phyloP scores from a whole-genome alignment of 2,888 invertebrate species.

The Rhagium mordax region DNA sequence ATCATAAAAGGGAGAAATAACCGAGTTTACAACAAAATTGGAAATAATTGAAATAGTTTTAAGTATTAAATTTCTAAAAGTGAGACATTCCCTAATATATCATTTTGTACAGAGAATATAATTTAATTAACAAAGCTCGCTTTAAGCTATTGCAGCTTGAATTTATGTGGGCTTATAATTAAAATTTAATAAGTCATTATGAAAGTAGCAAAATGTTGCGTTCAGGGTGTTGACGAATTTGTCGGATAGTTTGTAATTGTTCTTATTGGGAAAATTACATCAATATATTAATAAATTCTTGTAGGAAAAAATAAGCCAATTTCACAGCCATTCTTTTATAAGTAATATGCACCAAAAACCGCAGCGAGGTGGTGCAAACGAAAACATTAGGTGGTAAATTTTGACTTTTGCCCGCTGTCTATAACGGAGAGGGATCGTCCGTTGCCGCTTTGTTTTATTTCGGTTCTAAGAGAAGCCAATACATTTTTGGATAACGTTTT shows the following conservation, averaged over 20 bases:
- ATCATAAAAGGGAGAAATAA: constrained; percentile 17
- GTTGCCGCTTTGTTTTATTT: too few species aligned
- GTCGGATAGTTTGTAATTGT: background rate
- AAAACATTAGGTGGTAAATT: too few species aligned
- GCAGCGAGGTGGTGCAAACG: too few species aligned
- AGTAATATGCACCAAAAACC: too few species aligned
- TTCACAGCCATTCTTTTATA: too few species aligned
- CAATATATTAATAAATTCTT: too few species aligned
- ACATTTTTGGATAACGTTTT: too few species aligned
- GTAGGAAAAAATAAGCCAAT: too few species aligned
- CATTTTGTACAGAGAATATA: constrained; percentile 25
- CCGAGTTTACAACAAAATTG: constrained; percentile 31
- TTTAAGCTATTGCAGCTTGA: constrained; percentile 14
- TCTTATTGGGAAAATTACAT: background rate
- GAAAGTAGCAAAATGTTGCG: background rate
- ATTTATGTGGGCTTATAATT: constrained; percentile 25
- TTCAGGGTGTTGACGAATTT: background rate
- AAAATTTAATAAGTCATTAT: constrained; percentile 24
- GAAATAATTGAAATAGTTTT: constrained; percentile 40
- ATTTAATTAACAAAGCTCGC: constrained; percentile 26
- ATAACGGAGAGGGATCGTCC: too few species aligned
- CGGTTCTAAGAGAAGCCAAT: too few species aligned
- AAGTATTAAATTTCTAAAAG: constrained; percentile 31
- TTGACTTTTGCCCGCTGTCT: too few species aligned
- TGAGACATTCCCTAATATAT: constrained; percentile 26